phyloP scores from a whole-genome alignment of 2,113 vertebrate genomes.

The Fregata magnificens region DNA sequence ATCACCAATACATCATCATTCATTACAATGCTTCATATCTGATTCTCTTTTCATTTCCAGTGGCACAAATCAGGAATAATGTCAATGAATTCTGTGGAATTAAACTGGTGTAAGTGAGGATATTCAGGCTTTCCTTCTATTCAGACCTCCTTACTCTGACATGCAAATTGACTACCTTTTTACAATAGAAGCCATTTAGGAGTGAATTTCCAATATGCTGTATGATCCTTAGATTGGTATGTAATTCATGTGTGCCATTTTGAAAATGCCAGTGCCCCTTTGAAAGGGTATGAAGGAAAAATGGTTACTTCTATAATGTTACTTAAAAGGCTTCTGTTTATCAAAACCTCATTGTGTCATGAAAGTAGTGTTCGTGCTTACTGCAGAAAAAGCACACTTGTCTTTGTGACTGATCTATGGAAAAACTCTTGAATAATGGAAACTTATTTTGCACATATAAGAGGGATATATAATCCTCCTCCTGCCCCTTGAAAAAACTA shows the following conservation, averaged over 20 bases:
- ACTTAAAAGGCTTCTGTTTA: slow-evolving; percentile 51
- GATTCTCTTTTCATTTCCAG: neutral
- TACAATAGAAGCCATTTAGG: slow-evolving; percentile 51
- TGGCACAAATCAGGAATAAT: neutral
- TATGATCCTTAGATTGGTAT: slow-evolving; percentile 30
- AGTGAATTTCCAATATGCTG: slow-evolving; percentile 37
- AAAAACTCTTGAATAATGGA: slow-evolving; percentile 57
- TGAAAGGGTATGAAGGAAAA: slow-evolving; percentile 30
- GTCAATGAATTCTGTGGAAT: neutral
- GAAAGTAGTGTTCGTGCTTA: slow-evolving; percentile 16
- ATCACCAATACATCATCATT: slow-evolving; percentile 27
- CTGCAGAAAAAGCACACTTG: slow-evolving; percentile 54
- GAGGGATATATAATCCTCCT: slow-evolving; percentile 13
- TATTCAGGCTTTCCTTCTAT: slow-evolving; percentile 5
- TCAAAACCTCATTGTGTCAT: slow-evolving; percentile 27
- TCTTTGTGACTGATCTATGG: slow-evolving; percentile 62
- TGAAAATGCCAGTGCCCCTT: slow-evolving; percentile 49
- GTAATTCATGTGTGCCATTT: slow-evolving; percentile 46
- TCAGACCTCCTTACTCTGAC: slow-evolving; percentile 36
- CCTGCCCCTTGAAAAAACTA: slow-evolving; percentile 36
- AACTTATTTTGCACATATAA: slow-evolving; percentile 44
- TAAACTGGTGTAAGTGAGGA: neutral
- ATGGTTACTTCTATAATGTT: slow-evolving; percentile 1
- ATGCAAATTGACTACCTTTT: slow-evolving; percentile 57
- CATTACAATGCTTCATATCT: neutral